phyloP scores from a whole-genome alignment of 1,140 invertebrate genomes.

The Diuraphis noxia region DNA sequence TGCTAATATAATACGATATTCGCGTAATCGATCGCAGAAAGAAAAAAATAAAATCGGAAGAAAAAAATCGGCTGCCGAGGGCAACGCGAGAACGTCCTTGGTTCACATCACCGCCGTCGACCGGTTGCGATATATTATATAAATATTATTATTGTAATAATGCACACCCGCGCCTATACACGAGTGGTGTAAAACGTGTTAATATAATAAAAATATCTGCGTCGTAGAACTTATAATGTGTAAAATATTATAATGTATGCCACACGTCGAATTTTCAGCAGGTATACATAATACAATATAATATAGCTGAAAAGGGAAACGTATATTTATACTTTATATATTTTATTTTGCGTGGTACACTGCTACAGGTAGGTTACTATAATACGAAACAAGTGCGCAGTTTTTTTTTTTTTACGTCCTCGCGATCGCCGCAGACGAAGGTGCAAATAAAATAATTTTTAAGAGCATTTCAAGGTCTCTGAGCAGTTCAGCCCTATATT shows the following conservation, averaged over 20 bases:
- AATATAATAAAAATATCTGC: no score
- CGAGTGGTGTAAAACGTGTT: not conserved
- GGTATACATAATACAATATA: not conserved
- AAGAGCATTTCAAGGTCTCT: not conserved
- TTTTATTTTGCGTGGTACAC: not conserved
- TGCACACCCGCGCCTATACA: not conserved
- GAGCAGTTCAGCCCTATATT: not conserved
- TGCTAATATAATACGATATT: not conserved
- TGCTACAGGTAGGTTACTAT: not conserved
- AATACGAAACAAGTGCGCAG: not conserved
- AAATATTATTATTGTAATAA: not conserved
- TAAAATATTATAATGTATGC: not conserved
- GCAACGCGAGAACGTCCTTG: not conserved
- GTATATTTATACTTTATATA: no score
- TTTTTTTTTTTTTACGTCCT: not conserved
- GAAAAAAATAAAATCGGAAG: not conserved
- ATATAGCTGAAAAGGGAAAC: not conserved
- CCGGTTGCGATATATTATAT: not conserved
- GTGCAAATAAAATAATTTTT: not conserved
- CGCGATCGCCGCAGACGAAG: not conserved
- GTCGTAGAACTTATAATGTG: not conserved
- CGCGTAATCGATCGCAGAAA: not conserved
- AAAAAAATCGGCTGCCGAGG: not conserved
- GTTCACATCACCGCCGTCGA: not conserved
- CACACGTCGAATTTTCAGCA: not conserved